Conservation (phyloP, 2,797 vertebrate genomes). For the Taenioides sp. region DNA sequence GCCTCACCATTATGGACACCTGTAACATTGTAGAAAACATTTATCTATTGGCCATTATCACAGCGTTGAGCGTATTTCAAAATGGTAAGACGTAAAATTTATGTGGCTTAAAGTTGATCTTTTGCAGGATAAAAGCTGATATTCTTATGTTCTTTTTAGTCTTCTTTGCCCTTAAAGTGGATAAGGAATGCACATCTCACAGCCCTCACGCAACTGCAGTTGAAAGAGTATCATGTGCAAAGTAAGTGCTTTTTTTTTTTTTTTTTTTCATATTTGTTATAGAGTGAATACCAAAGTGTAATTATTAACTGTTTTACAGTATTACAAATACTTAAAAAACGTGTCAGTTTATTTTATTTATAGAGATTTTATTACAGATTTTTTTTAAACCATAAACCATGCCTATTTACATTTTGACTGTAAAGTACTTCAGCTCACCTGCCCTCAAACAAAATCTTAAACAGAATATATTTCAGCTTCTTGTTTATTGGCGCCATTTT, state of each 20-base stretch:
- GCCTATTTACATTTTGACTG: too few species aligned
- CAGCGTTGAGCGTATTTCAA: conserved; percentile 89
- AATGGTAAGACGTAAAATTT: conserved; percentile 82
- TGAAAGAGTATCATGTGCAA: conserved; percentile 89
- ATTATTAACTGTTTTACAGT: too few species aligned
- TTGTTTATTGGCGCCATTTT: too few species aligned
- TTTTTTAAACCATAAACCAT: too few species aligned
- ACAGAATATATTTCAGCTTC: too few species aligned
- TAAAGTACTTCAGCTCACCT: too few species aligned
- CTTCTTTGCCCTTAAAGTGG: conserved; percentile 91
- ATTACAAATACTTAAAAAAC: too few species aligned
- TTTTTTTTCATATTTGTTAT: background rate
- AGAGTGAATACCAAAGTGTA: background rate
- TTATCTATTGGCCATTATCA: conserved; percentile 86
- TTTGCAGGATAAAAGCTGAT: too few species aligned
- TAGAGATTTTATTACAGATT: too few species aligned
- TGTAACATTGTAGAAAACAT: conserved; percentile 78
- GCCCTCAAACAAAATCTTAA: too few species aligned
- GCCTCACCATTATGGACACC: conserved; percentile 77
- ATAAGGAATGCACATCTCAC: conserved; percentile 81
- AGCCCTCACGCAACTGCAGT: conserved; percentile 72
- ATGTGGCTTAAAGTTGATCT: background rate
- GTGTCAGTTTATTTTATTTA: too few species aligned
- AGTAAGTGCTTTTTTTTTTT: conserved; percentile 76
- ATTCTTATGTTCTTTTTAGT: conserved; percentile 61